Evolutionary conservation across 1,140 invertebrate genomes (phyloP).

Genomic region (Gryllus bimaculatus): DNA sequence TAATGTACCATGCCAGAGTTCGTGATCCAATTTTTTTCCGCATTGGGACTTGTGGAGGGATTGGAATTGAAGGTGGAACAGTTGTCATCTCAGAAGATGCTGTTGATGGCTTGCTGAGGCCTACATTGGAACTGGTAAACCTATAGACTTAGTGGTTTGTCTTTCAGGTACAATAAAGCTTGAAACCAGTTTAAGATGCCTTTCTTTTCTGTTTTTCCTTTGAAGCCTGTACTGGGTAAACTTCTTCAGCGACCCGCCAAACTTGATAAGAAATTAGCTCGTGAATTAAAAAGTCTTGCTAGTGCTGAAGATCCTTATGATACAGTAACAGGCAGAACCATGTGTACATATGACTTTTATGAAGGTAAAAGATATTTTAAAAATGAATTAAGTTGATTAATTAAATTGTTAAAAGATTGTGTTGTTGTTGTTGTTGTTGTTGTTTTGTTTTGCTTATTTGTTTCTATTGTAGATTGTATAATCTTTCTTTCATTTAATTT

Average conservation of each 20-base stretch:
- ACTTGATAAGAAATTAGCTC: slow-evolving; percentile 66
- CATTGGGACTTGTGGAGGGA: slow-evolving; percentile 71
- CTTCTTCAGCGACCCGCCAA: slow-evolving; percentile 67
- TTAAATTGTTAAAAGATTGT: neutral
- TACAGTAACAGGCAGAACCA: slow-evolving; percentile 80
- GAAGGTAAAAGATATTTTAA: slow-evolving; percentile 55
- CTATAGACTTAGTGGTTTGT: neutral
- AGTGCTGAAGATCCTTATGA: slow-evolving; percentile 73
- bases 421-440: too few species aligned
- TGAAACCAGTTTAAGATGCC: too few species aligned
- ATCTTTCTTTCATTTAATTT: neutral
- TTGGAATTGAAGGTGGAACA: slow-evolving; percentile 61
- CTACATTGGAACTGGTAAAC: slow-evolving; percentile 51
- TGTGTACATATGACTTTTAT: slow-evolving; percentile 96
- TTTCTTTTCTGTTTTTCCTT: slow-evolving; percentile 17
- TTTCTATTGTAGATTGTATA: neutral
- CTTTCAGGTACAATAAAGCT: too few species aligned
- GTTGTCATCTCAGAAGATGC: slow-evolving; percentile 63
- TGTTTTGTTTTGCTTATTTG: neutral
- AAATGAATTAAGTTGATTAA: neutral
- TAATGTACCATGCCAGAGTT: slow-evolving; percentile 62
- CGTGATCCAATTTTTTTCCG: slow-evolving; percentile 67
- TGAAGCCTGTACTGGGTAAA: slow-evolving; percentile 82
- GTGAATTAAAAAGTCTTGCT: slow-evolving; percentile 65
- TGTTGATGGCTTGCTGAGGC: slow-evolving; percentile 53